Conservation (phyloP, 2,888 invertebrate species). For the Drosophila prolongata region DNA sequence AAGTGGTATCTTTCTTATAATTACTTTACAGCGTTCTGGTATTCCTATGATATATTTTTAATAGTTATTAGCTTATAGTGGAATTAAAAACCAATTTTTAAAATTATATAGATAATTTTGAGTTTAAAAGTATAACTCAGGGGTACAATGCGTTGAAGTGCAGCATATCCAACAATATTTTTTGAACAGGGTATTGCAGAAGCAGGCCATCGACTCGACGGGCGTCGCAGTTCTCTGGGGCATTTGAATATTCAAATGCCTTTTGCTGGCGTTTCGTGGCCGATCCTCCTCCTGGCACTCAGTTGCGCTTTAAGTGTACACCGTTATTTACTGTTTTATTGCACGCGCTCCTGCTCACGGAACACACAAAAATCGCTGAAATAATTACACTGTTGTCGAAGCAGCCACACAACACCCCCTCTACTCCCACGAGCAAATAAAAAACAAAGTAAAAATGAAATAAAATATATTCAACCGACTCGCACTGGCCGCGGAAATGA, state of each 20-base stretch:
- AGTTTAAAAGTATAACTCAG: not conserved
- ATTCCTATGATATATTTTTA: too few species aligned
- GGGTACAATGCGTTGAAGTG: not conserved
- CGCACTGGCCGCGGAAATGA: slow-evolving; percentile 45
- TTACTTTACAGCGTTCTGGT: too few species aligned
- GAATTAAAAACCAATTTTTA: too few species aligned
- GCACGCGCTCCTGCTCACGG: slow-evolving; percentile 66
- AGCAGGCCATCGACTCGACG: slow-evolving; percentile 40
- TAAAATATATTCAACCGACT: slow-evolving; percentile 29
- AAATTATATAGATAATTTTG: too few species aligned
- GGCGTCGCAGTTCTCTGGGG: slow-evolving; percentile 63
- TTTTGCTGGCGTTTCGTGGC: slow-evolving; percentile 38
- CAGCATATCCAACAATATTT: not conserved
- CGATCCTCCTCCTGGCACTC: slow-evolving; percentile 10
- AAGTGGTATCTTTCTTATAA: too few species aligned
- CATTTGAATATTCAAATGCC: slow-evolving; percentile 77
- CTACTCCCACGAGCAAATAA: slow-evolving; percentile 7
- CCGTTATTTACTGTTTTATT: slow-evolving; percentile 77
- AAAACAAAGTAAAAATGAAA: slow-evolving; percentile 18
- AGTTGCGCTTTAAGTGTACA: slow-evolving; percentile 76
- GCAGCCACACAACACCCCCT: slow-evolving; percentile 17
- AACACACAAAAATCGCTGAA: slow-evolving; percentile 61
- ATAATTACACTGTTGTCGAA: slow-evolving; percentile 75
- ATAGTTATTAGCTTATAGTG: too few species aligned
- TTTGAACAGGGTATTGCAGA: slow-evolving; percentile 16